Conservation (phyloP, 2,113 vertebrate species). For the Sorex fumeus region DNA sequence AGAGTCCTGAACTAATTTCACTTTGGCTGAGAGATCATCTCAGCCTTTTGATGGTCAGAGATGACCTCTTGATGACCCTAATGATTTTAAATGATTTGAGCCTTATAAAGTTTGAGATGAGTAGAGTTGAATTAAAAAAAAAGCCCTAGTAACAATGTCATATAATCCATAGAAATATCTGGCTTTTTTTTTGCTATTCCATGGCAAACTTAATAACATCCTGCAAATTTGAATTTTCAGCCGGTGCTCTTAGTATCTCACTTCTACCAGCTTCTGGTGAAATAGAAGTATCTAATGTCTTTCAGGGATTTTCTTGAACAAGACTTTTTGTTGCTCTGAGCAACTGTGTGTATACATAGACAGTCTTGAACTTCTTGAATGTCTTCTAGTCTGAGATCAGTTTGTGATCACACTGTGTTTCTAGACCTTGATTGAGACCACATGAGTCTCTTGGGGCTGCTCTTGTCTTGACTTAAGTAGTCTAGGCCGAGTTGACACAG, state of each 20-base stretch:
- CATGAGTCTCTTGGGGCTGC: background rate
- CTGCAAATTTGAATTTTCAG: background rate
- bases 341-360: slow-evolving; percentile 11
- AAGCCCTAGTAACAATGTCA: background rate
- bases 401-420: slow-evolving; percentile 44
- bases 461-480: slow-evolving; percentile 26
- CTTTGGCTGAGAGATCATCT: slow-evolving; percentile 32
- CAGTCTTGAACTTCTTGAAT: slow-evolving; percentile 40
- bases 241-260: background rate
- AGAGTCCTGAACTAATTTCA: slow-evolving; percentile 1
- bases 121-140: background rate
- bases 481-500: background rate
- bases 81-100: background rate
- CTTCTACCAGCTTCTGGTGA: slow-evolving; percentile 26
- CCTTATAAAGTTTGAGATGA: background rate
- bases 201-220: background rate
- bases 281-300: background rate
- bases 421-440: background rate
- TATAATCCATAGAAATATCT: background rate
- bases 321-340: slow-evolving; percentile 23
- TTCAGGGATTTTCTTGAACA: slow-evolving; percentile 40
- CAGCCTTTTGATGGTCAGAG: slow-evolving; percentile 7
- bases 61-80: background rate
- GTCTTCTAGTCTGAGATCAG: slow-evolving; percentile 29
- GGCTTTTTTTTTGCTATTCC: background rate